These are phyloP conservation scores for Zaprionus lineosus DNA, from an alignment of 2,888 invertebrate genomes.

Conservation along the genomic window DNA sequence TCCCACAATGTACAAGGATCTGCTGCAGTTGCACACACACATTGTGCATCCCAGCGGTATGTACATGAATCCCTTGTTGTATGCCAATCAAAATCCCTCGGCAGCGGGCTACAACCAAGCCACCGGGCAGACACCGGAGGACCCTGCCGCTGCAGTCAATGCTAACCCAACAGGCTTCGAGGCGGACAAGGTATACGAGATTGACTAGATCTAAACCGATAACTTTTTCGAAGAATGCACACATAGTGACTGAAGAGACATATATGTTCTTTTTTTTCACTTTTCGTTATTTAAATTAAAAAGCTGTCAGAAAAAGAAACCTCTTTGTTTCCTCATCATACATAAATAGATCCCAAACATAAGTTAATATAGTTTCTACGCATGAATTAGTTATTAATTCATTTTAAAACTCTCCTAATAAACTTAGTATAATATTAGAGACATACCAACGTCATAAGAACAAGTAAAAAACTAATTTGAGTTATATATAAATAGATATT, in stretches of 20 bases:
- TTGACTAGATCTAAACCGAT: slow-evolving; percentile 60
- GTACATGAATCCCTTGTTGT: slow-evolving; percentile 82
- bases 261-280: slow-evolving; percentile 22
- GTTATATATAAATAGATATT: slow-evolving; percentile 53
- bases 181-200: slow-evolving; percentile 79
- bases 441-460: slow-evolving; percentile 25
- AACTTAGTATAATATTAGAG: slow-evolving; percentile 62
- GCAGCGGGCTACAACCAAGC: slow-evolving; percentile 77
- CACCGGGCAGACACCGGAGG: slow-evolving; percentile 34
- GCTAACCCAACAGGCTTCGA: slow-evolving; percentile 64
- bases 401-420: slow-evolving; percentile 65
- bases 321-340: slow-evolving; percentile 36
- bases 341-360: slow-evolving; percentile 44
- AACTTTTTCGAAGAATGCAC: slow-evolving; percentile 3
- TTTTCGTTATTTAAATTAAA: too few relatives aligned
- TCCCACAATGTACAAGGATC: slow-evolving; percentile 82
- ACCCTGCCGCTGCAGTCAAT: slow-evolving; percentile 18
- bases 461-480: slow-evolving; percentile 23
- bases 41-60: slow-evolving; percentile 81
- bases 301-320: slow-evolving; percentile 24
- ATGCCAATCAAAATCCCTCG: slow-evolving; percentile 79
- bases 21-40: slow-evolving; percentile 77
- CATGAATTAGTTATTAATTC: slow-evolving; percentile 50
- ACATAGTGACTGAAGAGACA: slow-evolving; percentile 26
- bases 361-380: slow-evolving; percentile 49